Base-by-base conservation (phyloP, 2,113 vertebrate species). In the Semnornis frantzii region DNA sequence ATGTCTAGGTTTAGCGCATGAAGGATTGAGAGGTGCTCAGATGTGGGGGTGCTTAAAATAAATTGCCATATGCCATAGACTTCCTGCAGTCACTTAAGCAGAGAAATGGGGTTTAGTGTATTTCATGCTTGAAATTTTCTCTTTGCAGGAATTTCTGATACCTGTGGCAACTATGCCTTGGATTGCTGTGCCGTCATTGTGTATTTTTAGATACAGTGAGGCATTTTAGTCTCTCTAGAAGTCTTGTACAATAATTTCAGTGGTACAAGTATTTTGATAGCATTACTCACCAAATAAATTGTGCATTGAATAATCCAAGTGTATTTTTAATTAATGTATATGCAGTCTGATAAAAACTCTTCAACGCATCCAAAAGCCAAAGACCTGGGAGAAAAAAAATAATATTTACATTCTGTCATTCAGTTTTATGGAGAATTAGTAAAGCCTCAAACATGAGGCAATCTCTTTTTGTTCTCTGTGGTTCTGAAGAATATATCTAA, bases 41-140 rank as follows among this genome's bases (percentile, higher is more conserved):
- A 87, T 8, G 1, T 42, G 57, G 63, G 69, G 59, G 12, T 86
- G 46, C 59, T 70, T 91, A 57, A 13, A 89, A 66, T 69, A 65
- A 76, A 85, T 94, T 87, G 57, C 57, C 59, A 66, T 79, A 42
- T 79, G 76, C 62, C 34, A 30, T 10, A 20, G 68, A 52, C 34
- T 46, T 94, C 83, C 75, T 75, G 3, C 62, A 73, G 66, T 58
- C 25, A 50, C 75, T 90, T 88, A 75, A 60, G 62, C 76, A 73
- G 30, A 66, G 34, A 60, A 90, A 84, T 50, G 25, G 3, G 6
- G 2, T 93, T 91, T 91, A 80, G 9, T 31, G 10, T 66, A 76
- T 87, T 93, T 93, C 57, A 89, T 75, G 59, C 78, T 65, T 92
- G 90, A 93, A 88, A 73, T 81, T 39, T 72, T 86, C 34, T 15